phyloP scores from a whole-genome alignment of 2,113 vertebrate species.

The Elachura formosa region DNA sequence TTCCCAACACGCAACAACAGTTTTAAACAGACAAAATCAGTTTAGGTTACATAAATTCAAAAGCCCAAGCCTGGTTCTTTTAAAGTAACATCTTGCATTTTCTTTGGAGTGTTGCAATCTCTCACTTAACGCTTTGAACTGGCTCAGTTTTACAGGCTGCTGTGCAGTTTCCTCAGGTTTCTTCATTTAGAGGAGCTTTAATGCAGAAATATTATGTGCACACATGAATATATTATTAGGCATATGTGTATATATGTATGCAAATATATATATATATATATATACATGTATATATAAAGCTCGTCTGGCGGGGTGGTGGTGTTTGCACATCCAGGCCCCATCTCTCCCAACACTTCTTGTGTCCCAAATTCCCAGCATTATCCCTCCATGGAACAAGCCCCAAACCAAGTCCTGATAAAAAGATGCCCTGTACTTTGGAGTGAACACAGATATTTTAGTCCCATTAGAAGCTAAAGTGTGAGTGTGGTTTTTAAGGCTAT shows the following conservation, averaged over 20 bases:
- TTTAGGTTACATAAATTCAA: slow-evolving; percentile 66
- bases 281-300: not conserved
- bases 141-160: not conserved
- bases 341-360: not conserved
- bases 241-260: not conserved
- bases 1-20: slow-evolving; percentile 56
- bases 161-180: not conserved
- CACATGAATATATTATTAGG: not conserved
- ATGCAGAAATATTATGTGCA: not conserved
- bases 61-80: slow-evolving; percentile 50
- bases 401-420: not conserved
- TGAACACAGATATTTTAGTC: not conserved
- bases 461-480: not conserved
- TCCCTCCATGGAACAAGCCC: not conserved
- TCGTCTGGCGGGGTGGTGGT: not conserved
- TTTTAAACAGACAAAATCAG: slow-evolving; percentile 68
- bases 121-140: not conserved
- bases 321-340: not conserved
- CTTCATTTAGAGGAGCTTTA: not conserved
- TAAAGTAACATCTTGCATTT: slow-evolving; percentile 62
- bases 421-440: not conserved
- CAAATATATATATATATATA: not conserved
- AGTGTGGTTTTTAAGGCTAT: not conserved
- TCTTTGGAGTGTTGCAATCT: slow-evolving; percentile 43
- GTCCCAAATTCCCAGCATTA: not conserved